Conservation (phyloP, 2,113 vertebrate genomes). For the Pelusios castaneus region DNA sequence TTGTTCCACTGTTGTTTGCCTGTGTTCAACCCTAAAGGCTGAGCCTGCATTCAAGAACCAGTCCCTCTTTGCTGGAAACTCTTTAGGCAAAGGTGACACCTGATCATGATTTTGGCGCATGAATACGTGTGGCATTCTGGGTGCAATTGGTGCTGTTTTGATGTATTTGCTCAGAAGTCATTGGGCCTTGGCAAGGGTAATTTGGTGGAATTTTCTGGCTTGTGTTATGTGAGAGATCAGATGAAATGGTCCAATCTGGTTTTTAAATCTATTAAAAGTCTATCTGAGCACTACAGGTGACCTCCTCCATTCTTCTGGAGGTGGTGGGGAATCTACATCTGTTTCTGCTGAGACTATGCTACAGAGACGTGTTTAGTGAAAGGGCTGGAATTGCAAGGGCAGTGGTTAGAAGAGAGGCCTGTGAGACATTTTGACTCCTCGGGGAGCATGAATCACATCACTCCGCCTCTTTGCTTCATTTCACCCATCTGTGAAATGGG, state of each 20-base stretch:
- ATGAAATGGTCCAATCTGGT: background rate
- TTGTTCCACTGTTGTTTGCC: background rate
- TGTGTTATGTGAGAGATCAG: background rate
- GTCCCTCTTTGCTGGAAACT: background rate
- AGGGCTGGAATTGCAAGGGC: background rate
- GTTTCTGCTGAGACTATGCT: background rate
- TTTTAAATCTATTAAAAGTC: background rate
- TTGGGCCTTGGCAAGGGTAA: background rate
- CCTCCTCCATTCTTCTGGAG: background rate
- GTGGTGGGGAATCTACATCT: background rate
- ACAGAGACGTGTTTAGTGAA: background rate
- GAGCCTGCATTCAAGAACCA: background rate
- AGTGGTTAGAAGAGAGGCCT: background rate
- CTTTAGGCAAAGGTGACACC: background rate
- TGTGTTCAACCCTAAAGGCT: background rate
- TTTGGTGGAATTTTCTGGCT: background rate
- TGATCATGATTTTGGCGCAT: background rate
- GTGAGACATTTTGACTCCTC: accelerated
- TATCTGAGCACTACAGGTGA: background rate
- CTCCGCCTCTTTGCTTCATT: background rate
- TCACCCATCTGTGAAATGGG: background rate
- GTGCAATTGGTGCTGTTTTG: background rate
- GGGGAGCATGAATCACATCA: background rate
- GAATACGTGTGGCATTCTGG: background rate
- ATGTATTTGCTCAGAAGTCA: background rate